These are phyloP conservation scores for Dolichallabes microphthalmus DNA, from an alignment of 2,113 vertebrate genomes.

Conservation along the genomic window DNA sequence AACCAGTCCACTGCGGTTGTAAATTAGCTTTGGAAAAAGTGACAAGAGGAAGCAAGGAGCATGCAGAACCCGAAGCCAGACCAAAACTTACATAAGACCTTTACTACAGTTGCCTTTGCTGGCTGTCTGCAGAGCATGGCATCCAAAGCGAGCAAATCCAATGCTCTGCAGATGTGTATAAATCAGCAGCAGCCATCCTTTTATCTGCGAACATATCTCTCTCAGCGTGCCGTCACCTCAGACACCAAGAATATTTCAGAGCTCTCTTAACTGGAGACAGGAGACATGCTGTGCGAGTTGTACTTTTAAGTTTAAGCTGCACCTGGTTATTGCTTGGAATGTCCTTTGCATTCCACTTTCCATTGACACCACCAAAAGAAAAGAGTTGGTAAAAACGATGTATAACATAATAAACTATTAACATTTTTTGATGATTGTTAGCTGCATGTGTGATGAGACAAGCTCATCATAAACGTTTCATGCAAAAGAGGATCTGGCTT, in stretches of 20 bases:
- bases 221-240: slow-evolving; percentile 32
- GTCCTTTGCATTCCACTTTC: slow-evolving; percentile 8
- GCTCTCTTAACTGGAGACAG: neutral
- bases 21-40: slow-evolving; percentile 68
- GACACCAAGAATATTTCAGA: neutral
- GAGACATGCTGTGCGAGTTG: neutral
- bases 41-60: slow-evolving; percentile 54
- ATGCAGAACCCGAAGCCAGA: slow-evolving; percentile 49
- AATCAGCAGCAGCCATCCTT: slow-evolving; percentile 39
- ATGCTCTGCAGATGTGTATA: slow-evolving; percentile 45
- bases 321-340: neutral
- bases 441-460: neutral
- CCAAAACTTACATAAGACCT: slow-evolving; percentile 62
- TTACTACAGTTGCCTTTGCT: slow-evolving; percentile 25
- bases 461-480: neutral
- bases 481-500: neutral
- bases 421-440: neutral
- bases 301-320: neutral
- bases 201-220: slow-evolving; percentile 32
- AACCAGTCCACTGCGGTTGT: slow-evolving; percentile 53
- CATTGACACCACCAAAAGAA: neutral
- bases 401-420: neutral
- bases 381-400: neutral
- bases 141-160: slow-evolving; percentile 31
- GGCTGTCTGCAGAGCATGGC: slow-evolving; percentile 31